Base-by-base conservation (phyloP, 2,797 vertebrate species). In the Lemur catta region DNA sequence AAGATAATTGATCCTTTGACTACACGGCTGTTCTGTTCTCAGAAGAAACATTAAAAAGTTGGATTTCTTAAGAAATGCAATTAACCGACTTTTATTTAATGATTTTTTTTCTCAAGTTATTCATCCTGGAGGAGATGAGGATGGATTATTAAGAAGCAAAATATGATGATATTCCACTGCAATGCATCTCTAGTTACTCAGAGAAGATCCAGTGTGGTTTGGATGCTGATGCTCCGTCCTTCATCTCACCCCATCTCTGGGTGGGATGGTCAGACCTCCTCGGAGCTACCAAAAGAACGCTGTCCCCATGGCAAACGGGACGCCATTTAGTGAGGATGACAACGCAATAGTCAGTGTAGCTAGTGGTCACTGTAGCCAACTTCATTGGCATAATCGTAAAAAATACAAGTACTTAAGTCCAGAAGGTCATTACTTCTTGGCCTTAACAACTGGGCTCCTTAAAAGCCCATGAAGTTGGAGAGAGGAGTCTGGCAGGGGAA, bases 21-120 rank as follows among this genome's bases (percentile, higher is more conserved):
- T 97, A 76, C 33, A 13, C 69, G 84, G 38, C 52, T 20, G 33
- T 55, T 94, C 41, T 82, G 52, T 76, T 88, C 96, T 97, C 89
- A 95, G 50, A 96, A 97, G 96, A 81, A 96, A 95, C 89, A 96
- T 97, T 94, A 95, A 96, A 96, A 98, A 97, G 92, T 94, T 97
- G 69, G 80, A 93, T 97, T 97, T 97, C 96, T 96, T 97, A 94
- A 96, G 80, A 98, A 94, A 96, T 63, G 94, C 96, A 97, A 89
- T 91, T 80, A 97, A 94, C 81, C 0, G 6, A 94, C 52, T 96
- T 94, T 92, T 98, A 86, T 97, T 97, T 97, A 98, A 98, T 98
- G 93, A 94, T 89, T 94, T 95, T 96, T 93, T 94, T 63, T 26
- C 85, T 89, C 48, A 59, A 63, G 26, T 84, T 96, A 95, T 93